Base-by-base conservation (phyloP, 1,140 invertebrate species). In the Gerris buenoi region DNA sequence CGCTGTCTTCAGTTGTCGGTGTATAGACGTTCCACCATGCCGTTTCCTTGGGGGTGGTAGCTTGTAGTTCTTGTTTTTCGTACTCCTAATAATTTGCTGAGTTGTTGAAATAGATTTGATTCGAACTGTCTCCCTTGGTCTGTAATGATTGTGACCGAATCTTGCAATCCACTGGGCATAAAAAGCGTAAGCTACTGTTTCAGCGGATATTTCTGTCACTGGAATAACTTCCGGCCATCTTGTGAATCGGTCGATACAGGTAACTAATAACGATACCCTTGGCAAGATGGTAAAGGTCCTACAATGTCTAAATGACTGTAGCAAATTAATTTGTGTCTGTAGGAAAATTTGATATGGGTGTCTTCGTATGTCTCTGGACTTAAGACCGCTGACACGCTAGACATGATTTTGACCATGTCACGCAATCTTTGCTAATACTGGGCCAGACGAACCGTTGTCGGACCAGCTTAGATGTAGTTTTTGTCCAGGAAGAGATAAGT, bases 1-100 rank as follows among this genome's bases (percentile, higher is more conserved):
- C 2, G 18, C 26, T 27, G 63, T 28, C 33, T 25, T 27, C 1
- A 27, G 26, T 33, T 27, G 27, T 18, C 3, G 23, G 60, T 68
- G 69, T 81, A 77, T 14, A 72, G 70, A 0, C 74, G 68, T 63
- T 79, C 75, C 0, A 76, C 67, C 29, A 75, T 63, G 0, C 77
- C 77, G 62, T 78, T 78, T 1, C 73, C 22, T n/a, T 71, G 70
- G 13, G 73, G 76, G 57, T 75, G 72, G 68, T 73, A 78, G 2
- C 75, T 67, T 0, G 77, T 77, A 0, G 77, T 79, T 27, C 72
- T 0, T 65, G 56, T 67, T 29, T 68, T 67, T 23, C 70, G 22
- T 10, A 65, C 63, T 29, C 75, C 73, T 3, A 73, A 29, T 18
- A 74, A 29, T 58, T 60, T 46, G 59, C 70, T 63, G 58, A 76